phyloP scores from a whole-genome alignment of 2,888 invertebrate genomes.

The Idaea straminata region DNA sequence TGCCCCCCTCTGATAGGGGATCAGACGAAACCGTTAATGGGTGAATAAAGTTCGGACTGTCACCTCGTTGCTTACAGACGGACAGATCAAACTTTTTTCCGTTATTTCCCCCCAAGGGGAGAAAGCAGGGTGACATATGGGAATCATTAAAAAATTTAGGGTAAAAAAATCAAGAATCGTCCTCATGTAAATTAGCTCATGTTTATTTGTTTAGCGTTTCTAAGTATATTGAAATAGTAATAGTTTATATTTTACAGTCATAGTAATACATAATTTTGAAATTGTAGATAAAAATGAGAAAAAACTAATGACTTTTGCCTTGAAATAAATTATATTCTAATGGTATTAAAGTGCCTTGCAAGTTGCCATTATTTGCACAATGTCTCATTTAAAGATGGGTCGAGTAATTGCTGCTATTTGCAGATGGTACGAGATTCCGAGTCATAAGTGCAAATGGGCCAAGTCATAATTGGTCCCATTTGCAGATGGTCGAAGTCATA shows the following conservation, averaged over 20 bases:
- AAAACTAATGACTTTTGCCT: not conserved
- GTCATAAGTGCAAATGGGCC: not conserved
- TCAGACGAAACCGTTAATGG: too few species aligned
- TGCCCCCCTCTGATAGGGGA: too few species aligned
- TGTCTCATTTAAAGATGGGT: not conserved
- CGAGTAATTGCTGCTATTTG: not conserved
- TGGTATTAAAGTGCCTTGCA: not conserved
- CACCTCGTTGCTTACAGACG: too few species aligned
- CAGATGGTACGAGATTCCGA: too few species aligned
- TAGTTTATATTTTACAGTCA: not conserved
- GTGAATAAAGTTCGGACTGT: too few species aligned
- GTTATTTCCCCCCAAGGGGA: too few species aligned
- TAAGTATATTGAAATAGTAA: not conserved
- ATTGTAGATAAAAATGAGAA: constrained; percentile 1
- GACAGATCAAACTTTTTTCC: too few species aligned
- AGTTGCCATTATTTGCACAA: not conserved
- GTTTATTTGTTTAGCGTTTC: not conserved
- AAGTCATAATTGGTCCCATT: not conserved
- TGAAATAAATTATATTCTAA: not conserved
- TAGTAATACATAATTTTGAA: not conserved
- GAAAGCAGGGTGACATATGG: too few species aligned
- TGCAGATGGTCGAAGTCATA: too few species aligned
- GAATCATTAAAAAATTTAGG: too few species aligned
- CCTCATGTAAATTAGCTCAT: not conserved
- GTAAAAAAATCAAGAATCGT: too few species aligned